Percentiles rank a stretch among this genome's conserved stretches.
Evolutionary conservation across 1,140 invertebrate species (phyloP).

Genomic region (Anastrepha obliqua): DNA sequence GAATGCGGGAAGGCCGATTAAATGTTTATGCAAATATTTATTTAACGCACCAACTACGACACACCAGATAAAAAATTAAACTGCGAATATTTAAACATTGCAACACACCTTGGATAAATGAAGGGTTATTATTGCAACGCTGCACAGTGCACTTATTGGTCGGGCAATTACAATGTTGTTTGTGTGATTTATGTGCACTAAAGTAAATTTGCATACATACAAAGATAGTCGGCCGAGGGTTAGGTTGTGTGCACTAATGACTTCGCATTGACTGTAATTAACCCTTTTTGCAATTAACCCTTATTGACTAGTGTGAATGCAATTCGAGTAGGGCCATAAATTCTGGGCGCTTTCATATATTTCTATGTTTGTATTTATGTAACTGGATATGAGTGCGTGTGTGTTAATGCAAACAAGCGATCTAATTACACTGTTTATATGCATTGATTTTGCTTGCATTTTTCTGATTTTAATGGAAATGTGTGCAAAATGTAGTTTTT

Average conservation of each 20-base stretch:
- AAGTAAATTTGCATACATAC: neutral
- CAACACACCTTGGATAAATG: neutral
- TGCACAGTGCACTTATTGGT: neutral
- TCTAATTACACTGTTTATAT: neutral
- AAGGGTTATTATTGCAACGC: neutral
- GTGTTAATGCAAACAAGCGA: neutral
- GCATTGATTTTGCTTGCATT: neutral
- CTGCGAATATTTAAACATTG: neutral
- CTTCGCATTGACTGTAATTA: conserved; percentile 27
- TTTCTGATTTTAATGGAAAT: too few species aligned
- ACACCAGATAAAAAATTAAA: neutral
- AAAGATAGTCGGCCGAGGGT: neutral
- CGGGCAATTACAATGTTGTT: neutral
- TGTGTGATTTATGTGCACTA: neutral
- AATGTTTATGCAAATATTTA: neutral
- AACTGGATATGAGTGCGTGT: neutral
- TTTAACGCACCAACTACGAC: neutral
- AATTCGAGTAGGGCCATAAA: neutral
- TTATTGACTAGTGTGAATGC: neutral
- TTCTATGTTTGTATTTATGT: neutral
- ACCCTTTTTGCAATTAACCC: conserved; percentile 38
- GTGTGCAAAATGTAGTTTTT: too few species aligned
- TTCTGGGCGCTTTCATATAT: neutral
- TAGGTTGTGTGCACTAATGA: neutral
- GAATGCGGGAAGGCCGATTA: neutral